phyloP scores from a whole-genome alignment of 2,797 vertebrate species.

The Poeciliopsis turneri region DNA sequence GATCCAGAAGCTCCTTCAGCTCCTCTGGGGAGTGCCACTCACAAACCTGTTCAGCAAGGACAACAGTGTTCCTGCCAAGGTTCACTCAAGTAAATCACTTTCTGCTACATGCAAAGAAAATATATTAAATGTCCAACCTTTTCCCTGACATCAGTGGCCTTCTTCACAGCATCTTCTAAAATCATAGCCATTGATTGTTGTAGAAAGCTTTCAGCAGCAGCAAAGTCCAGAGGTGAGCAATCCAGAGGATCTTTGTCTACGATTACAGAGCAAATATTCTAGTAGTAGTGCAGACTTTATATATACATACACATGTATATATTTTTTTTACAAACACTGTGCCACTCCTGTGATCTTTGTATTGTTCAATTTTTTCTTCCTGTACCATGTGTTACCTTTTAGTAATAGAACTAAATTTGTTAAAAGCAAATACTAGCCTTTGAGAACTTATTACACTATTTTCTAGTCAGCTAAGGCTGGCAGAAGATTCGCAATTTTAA shows the following conservation, averaged over 20 bases:
- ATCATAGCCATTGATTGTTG: slow-evolving; percentile 82
- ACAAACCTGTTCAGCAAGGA: slow-evolving; percentile 80
- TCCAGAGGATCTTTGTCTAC: slow-evolving; percentile 57
- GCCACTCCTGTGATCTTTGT: not conserved
- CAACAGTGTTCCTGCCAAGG: not conserved
- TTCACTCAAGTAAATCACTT: not conserved
- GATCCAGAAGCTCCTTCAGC: slow-evolving; percentile 83
- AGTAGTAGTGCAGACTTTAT: not conserved
- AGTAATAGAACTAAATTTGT: not conserved
- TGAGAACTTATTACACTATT: not conserved
- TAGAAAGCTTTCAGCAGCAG: slow-evolving; percentile 81
- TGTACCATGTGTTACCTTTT: not conserved
- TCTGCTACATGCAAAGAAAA: not conserved
- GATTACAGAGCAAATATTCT: not conserved
- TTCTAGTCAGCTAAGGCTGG: not conserved
- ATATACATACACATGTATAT: not conserved
- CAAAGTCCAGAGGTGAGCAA: slow-evolving; percentile 74
- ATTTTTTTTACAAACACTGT: too few species aligned
- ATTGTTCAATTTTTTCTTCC: not conserved
- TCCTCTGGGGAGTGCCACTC: slow-evolving; percentile 84
- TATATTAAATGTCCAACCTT: not conserved
- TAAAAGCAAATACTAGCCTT: not conserved
- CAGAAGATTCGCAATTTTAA: not conserved
- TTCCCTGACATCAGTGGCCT: slow-evolving; percentile 74
- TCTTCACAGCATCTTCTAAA: slow-evolving; percentile 85